phyloP scores from a whole-genome alignment of 1,140 invertebrate species.

The Mactra quadrangularis region DNA sequence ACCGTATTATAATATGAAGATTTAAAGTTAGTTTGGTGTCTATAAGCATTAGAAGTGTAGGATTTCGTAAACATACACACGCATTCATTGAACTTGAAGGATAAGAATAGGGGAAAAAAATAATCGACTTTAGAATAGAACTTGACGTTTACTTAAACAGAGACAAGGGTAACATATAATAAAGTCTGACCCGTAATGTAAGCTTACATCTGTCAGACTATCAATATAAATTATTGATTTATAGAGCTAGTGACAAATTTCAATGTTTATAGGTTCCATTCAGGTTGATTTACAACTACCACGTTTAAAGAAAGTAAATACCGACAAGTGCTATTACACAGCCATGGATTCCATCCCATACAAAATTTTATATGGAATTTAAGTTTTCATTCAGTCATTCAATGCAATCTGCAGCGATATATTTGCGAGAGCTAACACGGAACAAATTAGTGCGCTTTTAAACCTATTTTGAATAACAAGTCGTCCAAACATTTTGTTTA shows the following conservation, averaged over 20 bases:
- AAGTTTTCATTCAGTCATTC: conserved; percentile 11
- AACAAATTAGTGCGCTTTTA: not conserved
- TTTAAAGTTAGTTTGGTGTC: too few species aligned
- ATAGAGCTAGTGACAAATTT: conserved; percentile 60
- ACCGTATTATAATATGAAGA: too few species aligned
- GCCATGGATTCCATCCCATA: conserved; percentile 13
- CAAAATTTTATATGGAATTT: conserved; percentile 49
- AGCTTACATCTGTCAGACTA: conserved; percentile 52
- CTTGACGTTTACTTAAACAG: not conserved
- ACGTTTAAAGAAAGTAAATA: conserved; percentile 50
- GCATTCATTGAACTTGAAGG: too few species aligned
- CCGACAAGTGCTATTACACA: conserved; percentile 36
- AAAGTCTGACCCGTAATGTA: conserved; percentile 34
- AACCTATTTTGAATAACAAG: conserved; percentile 7
- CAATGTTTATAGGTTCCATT: conserved; percentile 57
- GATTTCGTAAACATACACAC: too few species aligned
- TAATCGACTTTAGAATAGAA: not conserved
- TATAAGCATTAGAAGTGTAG: too few species aligned
- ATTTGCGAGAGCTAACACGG: conserved; percentile 27
- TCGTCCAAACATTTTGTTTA: not conserved
- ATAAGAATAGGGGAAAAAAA: not conserved
- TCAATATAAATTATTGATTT: conserved; percentile 60
- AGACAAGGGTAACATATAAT: not conserved
- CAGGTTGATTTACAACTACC: conserved; percentile 38
- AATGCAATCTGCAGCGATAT: conserved; percentile 10